Base-by-base conservation (phyloP, 92 coral and sea anemone genomes). In the Parazoanthus darwini region DNA sequence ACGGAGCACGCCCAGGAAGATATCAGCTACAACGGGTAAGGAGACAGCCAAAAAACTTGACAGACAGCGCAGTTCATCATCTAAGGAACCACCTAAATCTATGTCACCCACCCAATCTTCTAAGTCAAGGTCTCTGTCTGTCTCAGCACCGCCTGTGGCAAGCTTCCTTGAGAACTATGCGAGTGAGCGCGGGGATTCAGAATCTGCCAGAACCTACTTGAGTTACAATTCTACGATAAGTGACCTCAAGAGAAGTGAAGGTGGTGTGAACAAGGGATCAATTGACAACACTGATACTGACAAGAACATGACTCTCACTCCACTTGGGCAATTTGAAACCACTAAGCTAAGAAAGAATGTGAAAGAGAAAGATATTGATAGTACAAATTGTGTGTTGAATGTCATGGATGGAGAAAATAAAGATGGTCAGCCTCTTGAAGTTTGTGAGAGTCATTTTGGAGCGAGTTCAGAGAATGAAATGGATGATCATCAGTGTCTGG, bases 131-230 rank as follows among this genome's bases (percentile, higher is more conserved):
- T 14, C 66, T 46, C 44, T 71, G 11, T 84, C 87, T 1, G 70
- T 36, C n/a, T 84, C 87, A 0, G 87, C 87, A 46, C 87, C 87
- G 11, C 42, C 79, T 3, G 77, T 44, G 36, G 43, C 43, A 25
- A 71, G 50, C 78, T 84, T 71, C 29, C 46, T 84, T 29, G 87
- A 84, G 50, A 71, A 71, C 33, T 84, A 56, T 66, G 82, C 86
- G 20, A 25, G 74, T 15, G 89, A 79, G 35, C 38, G 65, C n/a
- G 87, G 66, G 22, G 85, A 88, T 10, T 33, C 90, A 5, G 54
- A 54, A 58, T 78, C 87, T 20, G 66, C 88, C 8, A 91, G 90
- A 77, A 94, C 98, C 22, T 94, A 94, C 83, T 87, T 94, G 26
- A 93, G 98, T 81, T 94, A 94, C 87, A 92, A 90, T 46, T 79